A percentile compares a stretch with the other conserved stretches of the same genome.
Evolutionary conservation across 2,113 vertebrate species (phyloP).

Genomic region (Grammomys surdaster): DNA sequence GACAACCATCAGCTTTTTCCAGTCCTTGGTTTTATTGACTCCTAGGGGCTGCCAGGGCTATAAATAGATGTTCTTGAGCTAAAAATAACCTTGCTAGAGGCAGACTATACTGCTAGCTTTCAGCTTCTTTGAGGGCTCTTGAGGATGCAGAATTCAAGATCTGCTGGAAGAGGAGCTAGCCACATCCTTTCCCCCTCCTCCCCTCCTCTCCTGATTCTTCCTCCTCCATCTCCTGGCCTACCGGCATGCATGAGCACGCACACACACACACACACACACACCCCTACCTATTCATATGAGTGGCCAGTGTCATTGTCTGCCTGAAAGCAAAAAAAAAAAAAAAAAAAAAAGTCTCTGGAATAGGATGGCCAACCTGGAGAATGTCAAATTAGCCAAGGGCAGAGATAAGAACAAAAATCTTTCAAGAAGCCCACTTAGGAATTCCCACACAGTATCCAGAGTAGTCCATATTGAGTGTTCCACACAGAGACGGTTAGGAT

Average conservation of each 20-base stretch:
- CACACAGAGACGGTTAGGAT: fast-evolving
- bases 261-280: background rate
- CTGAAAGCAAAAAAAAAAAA: background rate
- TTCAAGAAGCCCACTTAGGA: background rate
- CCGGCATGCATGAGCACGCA: fast-evolving
- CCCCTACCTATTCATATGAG: too few relatives aligned
- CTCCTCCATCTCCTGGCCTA: background rate
- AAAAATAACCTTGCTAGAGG: slow-evolving; percentile 63
- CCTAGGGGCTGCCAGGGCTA: slow-evolving; percentile 63
- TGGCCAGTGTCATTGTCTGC: background rate
- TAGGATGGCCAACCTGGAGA: background rate
- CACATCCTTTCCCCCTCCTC: background rate
- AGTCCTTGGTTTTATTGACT: slow-evolving; percentile 44
- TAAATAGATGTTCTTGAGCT: slow-evolving; percentile 81
- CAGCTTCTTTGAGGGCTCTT: background rate
- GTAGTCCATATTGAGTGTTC: fast-evolving
- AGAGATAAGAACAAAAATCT: fast-evolving
- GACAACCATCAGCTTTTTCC: background rate
- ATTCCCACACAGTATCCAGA: background rate
- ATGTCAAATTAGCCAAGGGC: background rate
- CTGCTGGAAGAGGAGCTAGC: fast-evolving
- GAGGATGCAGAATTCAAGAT: background rate
- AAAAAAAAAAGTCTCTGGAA: background rate
- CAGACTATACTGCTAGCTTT: background rate
- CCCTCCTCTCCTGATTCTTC: background rate